Conservation (phyloP, 2,113 vertebrate genomes). For the Toxotes chatareus region DNA sequence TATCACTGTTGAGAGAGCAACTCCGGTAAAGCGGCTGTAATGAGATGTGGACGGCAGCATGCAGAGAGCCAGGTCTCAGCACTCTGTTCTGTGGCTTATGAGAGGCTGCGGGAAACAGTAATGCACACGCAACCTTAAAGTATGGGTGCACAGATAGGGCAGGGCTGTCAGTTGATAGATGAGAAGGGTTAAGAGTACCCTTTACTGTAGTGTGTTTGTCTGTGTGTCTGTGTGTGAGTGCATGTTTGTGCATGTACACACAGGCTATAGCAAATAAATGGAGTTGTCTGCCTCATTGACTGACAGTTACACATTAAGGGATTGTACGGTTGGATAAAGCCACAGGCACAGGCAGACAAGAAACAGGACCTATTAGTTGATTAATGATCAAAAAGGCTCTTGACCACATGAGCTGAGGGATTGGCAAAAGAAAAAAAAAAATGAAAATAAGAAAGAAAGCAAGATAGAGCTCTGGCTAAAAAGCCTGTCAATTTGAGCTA, state of each 20-base stretch:
- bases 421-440: slow-evolving; percentile 16
- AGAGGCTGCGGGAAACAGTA: slow-evolving; percentile 52
- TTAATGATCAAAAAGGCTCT: slow-evolving; percentile 48
- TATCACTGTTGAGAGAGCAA: slow-evolving; percentile 30
- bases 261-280: slow-evolving; percentile 38
- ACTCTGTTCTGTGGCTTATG: slow-evolving; percentile 37
- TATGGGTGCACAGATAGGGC: slow-evolving; percentile 53
- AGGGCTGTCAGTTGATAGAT: slow-evolving; percentile 58
- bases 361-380: slow-evolving; percentile 36
- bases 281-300: slow-evolving; percentile 38
- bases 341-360: slow-evolving; percentile 13
- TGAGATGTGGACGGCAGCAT: slow-evolving; percentile 51
- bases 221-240: neutral
- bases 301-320: slow-evolving; percentile 31
- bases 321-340: slow-evolving; percentile 22
- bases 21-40: slow-evolving; percentile 50
- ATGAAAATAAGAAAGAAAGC: neutral
- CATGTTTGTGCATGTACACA: slow-evolving; percentile 14
- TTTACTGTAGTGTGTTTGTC: slow-evolving; percentile 13
- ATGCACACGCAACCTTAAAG: slow-evolving; percentile 55
- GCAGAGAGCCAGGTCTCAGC: slow-evolving; percentile 34
- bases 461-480: slow-evolving; percentile 14
- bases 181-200: slow-evolving; percentile 48
- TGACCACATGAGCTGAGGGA: slow-evolving; percentile 16
- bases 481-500: slow-evolving; percentile 25